Conservation (phyloP, 1,140 invertebrate species). For the Neodiprion fabricii region DNA sequence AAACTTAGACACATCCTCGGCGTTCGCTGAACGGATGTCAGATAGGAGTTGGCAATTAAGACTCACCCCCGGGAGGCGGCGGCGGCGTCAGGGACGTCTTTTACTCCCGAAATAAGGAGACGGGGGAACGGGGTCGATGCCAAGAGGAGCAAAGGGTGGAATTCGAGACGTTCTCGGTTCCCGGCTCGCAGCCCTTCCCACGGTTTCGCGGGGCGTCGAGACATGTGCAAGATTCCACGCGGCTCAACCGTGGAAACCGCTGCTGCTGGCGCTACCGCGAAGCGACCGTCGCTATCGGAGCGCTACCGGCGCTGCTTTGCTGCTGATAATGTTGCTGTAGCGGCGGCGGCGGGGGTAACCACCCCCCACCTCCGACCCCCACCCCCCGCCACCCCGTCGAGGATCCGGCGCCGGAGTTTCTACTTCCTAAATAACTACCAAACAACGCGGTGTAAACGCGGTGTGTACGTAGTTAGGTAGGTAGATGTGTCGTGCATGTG, state of each 20-base stretch:
- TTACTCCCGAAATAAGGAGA: too few relatives aligned
- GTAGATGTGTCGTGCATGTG: too few relatives aligned
- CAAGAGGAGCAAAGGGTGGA: not conserved
- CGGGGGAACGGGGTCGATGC: not conserved
- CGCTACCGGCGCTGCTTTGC: not conserved
- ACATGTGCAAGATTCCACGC: conserved; percentile 2
- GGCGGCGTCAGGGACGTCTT: too few relatives aligned
- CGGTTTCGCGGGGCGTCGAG: not conserved
- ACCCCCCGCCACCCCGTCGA: not conserved
- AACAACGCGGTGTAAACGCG: not conserved
- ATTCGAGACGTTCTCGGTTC: not conserved
- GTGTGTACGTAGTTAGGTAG: too few relatives aligned
- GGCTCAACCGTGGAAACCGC: not conserved
- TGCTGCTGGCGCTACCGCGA: not conserved
- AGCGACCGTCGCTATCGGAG: not conserved
- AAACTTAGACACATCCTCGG: too few relatives aligned
- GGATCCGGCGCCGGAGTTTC: not conserved
- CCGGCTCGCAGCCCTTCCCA: not conserved
- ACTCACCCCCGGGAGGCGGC: not conserved
- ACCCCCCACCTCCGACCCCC: too few relatives aligned
- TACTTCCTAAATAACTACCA: not conserved
- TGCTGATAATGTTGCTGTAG: not conserved
- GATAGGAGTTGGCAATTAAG: not conserved
- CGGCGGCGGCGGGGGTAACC: not conserved
- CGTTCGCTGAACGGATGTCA: too few relatives aligned